Conservation (phyloP, 2,888 invertebrate species). For the Tridacna gigas region DNA sequence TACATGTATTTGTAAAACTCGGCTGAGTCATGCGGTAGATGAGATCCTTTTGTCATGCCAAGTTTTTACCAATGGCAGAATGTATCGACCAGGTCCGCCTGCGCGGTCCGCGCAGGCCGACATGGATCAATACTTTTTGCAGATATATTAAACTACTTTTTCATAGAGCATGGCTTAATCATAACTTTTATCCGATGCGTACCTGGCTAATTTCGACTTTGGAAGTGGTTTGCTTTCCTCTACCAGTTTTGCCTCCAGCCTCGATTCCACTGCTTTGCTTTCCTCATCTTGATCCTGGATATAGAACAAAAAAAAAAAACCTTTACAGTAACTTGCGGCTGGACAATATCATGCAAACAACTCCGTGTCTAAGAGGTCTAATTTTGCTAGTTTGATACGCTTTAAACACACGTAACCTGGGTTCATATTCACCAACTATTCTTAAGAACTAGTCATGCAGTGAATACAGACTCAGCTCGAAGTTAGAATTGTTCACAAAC, state of each 20-base stretch:
- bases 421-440: no score
- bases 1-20: no score
- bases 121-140: neutral
- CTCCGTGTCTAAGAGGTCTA: neutral
- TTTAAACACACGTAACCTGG: neutral
- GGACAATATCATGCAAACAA: neutral
- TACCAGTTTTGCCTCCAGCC: conserved; percentile 16
- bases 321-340: neutral
- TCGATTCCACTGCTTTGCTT: neutral
- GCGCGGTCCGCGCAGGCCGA: no score
- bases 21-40: no score
- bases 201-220: conserved; percentile 12
- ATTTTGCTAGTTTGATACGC: neutral
- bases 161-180: no score
- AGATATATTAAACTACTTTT: neutral
- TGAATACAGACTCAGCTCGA: no score
- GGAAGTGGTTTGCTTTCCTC: conserved; percentile 21
- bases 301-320: neutral
- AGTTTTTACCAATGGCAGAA: neutral
- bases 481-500: no score
- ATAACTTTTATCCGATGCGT: neutral
- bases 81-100: no score
- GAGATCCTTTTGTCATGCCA: no score
- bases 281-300: conserved; percentile 1
- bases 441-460: no score